phyloP scores from a whole-genome alignment of 2,888 invertebrate genomes.

The Malachius bipustulatus region DNA sequence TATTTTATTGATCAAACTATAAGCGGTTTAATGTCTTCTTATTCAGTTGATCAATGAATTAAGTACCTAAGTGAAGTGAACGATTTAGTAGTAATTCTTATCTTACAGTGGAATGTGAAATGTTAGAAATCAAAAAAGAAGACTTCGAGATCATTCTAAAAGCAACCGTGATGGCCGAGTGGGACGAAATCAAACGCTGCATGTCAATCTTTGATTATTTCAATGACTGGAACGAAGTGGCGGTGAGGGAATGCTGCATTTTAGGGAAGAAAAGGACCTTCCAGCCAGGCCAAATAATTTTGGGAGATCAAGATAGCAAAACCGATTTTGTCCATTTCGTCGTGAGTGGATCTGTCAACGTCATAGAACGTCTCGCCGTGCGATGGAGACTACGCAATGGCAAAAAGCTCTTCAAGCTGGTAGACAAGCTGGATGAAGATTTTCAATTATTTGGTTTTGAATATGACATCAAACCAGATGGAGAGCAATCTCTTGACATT shows the following conservation, averaged over 20 bases:
- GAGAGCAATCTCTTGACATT: too few species aligned
- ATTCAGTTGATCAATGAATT: slow-evolving; percentile 10
- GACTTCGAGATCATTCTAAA: slow-evolving; percentile 51
- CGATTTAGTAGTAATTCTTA: slow-evolving; percentile 4
- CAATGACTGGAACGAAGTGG: slow-evolving; percentile 46
- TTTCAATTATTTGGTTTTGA: too few species aligned
- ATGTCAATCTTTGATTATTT: slow-evolving; percentile 54
- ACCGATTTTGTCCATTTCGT: slow-evolving; percentile 40
- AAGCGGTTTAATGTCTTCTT: neutral
- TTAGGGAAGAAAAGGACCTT: slow-evolving; percentile 49
- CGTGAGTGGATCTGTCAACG: slow-evolving; percentile 46
- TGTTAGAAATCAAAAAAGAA: slow-evolving; percentile 48
- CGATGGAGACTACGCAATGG: slow-evolving; percentile 21
- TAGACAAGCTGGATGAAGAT: neutral
- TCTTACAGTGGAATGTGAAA: slow-evolving; percentile 44
- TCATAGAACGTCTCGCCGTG: slow-evolving; percentile 46
- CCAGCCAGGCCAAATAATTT: slow-evolving; percentile 42
- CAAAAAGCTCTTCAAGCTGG: slow-evolving; percentile 7
- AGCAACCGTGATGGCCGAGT: slow-evolving; percentile 45
- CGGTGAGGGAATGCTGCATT: slow-evolving; percentile 53
- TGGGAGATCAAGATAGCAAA: slow-evolving; percentile 42
- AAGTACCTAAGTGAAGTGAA: slow-evolving; percentile 8
- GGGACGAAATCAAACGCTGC: slow-evolving; percentile 48
- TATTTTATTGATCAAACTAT: too few species aligned
- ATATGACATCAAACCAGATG: too few species aligned